Percentiles rank a stretch among this genome's conserved stretches.
These are phyloP conservation scores for Ostrea edulis DNA, from an alignment of 1,140 invertebrate species.

Conservation along the genomic window DNA sequence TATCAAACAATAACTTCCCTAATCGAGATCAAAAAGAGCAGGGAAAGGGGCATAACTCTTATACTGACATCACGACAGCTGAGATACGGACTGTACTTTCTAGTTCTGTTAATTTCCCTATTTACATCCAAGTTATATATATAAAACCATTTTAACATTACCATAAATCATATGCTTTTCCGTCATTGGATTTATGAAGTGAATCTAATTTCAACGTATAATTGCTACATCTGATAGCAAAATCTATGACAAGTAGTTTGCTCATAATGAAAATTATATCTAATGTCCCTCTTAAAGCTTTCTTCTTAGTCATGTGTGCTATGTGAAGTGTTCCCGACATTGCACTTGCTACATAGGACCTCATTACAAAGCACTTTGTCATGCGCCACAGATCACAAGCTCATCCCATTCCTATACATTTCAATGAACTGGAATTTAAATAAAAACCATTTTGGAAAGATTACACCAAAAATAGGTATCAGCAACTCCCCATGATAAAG, in stretches of 20 bases:
- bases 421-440: constrained; percentile 19
- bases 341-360: background rate
- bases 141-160: no score
- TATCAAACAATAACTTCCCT: background rate
- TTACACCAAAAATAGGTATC: background rate
- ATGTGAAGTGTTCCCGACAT: background rate
- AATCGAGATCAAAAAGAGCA: background rate
- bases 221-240: background rate
- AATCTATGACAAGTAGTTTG: background rate
- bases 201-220: background rate
- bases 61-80: background rate
- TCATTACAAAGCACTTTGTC: constrained; percentile 15
- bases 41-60: constrained; percentile 15
- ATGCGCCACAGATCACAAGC: background rate
- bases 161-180: no score
- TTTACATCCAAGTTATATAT: background rate
- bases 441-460: constrained; percentile 14
- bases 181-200: no score
- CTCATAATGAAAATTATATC: no score
- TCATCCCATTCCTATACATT: constrained; percentile 31
- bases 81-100: background rate
- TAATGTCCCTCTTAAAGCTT: background rate
- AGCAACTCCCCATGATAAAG: background rate
- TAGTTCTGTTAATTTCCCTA: background rate
- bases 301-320: background rate